Conservation (phyloP, 2,113 vertebrate genomes). For the Plotosus lineatus region DNA sequence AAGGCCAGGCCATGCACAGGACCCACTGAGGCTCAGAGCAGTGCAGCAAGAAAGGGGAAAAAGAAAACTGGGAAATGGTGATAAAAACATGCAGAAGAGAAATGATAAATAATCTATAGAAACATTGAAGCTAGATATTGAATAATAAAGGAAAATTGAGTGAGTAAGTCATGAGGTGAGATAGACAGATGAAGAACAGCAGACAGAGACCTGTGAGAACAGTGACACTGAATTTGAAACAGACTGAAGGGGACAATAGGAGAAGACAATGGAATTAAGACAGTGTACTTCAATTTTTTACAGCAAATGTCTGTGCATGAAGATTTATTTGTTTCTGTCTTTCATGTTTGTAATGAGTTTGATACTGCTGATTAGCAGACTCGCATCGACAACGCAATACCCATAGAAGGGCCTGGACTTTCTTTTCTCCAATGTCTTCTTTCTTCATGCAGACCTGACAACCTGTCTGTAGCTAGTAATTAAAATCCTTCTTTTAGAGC, state of each 20-base stretch:
- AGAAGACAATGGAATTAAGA: conserved; percentile 51
- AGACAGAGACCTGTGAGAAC: neutral
- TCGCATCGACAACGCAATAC: conserved; percentile 53
- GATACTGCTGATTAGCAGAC: conserved; percentile 67
- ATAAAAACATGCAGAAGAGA: conserved; percentile 50
- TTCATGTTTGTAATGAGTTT: conserved; percentile 74
- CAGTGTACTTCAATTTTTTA: conserved; percentile 67
- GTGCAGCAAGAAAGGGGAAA: neutral
- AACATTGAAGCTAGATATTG: conserved; percentile 51
- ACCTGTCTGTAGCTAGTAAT: conserved; percentile 31
- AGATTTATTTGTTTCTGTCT: conserved; percentile 77
- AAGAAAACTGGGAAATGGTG: conserved; percentile 21
- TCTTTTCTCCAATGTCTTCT: neutral
- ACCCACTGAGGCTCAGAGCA: conserved; percentile 17
- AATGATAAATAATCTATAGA: conserved; percentile 51
- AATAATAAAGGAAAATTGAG: conserved; percentile 5
- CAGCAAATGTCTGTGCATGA: conserved; percentile 58
- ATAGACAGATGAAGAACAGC: conserved; percentile 13
- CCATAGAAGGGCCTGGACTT: conserved; percentile 39
- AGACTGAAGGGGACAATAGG: conserved; percentile 48
- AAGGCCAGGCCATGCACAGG: conserved; percentile 39
- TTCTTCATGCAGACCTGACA: conserved; percentile 39
- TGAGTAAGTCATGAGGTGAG: conserved; percentile 13
- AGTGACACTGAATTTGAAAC: conserved; percentile 16
- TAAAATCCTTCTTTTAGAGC: conserved; percentile 28